phyloP scores from a whole-genome alignment of 2,113 vertebrate species.

The Sigmodon hispidus region DNA sequence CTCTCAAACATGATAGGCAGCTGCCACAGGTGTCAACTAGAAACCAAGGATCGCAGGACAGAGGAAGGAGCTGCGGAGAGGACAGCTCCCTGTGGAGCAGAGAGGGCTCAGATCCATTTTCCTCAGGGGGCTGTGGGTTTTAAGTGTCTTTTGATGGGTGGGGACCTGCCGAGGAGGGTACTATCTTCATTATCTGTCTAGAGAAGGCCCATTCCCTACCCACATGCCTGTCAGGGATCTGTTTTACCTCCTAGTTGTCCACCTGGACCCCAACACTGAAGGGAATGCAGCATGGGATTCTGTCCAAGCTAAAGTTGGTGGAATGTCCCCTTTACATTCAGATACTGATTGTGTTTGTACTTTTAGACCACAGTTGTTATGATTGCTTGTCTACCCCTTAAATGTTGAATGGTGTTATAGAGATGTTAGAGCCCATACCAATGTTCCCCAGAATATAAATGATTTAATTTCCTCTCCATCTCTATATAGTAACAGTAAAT shows the following conservation, averaged over 20 bases:
- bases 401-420: background rate
- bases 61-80: background rate
- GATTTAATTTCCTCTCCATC: background rate
- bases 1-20: background rate
- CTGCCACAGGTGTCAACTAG: background rate
- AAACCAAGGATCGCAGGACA: background rate
- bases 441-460: background rate
- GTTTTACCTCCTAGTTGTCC: background rate
- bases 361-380: slow-evolving; percentile 41
- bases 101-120: background rate
- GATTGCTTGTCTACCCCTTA: background rate
- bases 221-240: background rate
- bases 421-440: background rate
- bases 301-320: background rate
- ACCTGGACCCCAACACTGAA: background rate
- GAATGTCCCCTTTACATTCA: background rate
- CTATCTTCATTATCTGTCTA: too few relatives aligned
- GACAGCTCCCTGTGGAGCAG: background rate
- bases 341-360: background rate
- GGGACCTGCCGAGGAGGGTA: background rate
- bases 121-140: background rate
- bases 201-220: background rate
- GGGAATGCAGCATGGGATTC: background rate
- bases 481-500: background rate
- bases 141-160: background rate